These are phyloP conservation scores for Andrena flavipes DNA, from an alignment of 2,888 invertebrate genomes.

Conservation along the genomic window DNA sequence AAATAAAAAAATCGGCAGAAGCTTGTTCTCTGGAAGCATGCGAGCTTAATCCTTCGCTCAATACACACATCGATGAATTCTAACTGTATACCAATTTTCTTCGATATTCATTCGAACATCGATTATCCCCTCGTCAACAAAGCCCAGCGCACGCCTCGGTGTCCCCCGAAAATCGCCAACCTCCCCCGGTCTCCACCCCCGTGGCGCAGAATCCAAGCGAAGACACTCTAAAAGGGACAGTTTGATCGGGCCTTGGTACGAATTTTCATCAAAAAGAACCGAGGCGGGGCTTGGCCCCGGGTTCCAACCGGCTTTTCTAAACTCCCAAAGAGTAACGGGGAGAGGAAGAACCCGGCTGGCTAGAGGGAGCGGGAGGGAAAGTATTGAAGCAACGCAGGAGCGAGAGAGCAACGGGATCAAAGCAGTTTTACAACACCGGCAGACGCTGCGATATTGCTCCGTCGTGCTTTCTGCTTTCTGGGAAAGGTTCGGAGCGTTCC, in stretches of 20 bases:
- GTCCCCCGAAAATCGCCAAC: conserved; percentile 6
- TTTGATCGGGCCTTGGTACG: conserved; percentile 50
- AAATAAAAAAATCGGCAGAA: too few relatives aligned
- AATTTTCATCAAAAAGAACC: conserved; percentile 49
- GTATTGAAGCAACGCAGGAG: conserved; percentile 15
- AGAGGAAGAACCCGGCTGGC: neutral
- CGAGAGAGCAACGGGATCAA: conserved; percentile 69
- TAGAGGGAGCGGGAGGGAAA: neutral
- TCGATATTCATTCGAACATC: conserved; percentile 4
- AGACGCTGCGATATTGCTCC: conserved; percentile 72
- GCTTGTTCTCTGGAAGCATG: too few relatives aligned
- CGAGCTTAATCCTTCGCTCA: too few relatives aligned
- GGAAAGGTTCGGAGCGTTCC: conserved; percentile 63
- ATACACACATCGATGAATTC: too few relatives aligned
- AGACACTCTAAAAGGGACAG: conserved; percentile 37
- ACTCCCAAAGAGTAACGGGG: conserved; percentile 19
- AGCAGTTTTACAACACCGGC: conserved; percentile 75
- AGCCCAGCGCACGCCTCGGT: neutral
- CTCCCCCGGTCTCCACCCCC: neutral
- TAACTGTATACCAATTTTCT: neutral
- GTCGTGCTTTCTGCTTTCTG: conserved; percentile 74
- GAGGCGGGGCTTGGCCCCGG: conserved; percentile 21
- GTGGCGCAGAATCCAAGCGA: conserved; percentile 9
- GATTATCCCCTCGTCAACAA: neutral
- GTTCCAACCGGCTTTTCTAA: conserved; percentile 47